Evolutionary conservation across 2,797 vertebrate genomes (phyloP).

Genomic region (Odontamblyopus lacepedii): DNA sequence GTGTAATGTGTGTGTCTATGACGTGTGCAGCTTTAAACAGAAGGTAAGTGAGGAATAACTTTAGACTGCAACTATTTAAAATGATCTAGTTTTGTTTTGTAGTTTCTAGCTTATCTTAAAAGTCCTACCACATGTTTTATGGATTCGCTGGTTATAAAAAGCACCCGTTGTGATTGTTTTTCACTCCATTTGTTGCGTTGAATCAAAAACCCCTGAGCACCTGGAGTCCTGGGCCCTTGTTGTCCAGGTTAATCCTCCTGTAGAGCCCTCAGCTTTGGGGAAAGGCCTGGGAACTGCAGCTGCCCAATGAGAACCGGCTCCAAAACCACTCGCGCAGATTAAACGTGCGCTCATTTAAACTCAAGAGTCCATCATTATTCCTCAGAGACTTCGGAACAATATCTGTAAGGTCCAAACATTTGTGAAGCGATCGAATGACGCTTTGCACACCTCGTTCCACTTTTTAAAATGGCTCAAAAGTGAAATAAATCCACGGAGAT

Average conservation of each 20-base stretch:
- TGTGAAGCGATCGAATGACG: no score
- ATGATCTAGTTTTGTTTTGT: no score
- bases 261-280: constrained; percentile 28
- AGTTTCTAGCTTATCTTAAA: no score
- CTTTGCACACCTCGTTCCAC: no score
- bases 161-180: not conserved
- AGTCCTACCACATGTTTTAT: not conserved
- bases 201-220: constrained; percentile 6
- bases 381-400: not conserved
- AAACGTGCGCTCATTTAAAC: not conserved
- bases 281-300: constrained; percentile 31
- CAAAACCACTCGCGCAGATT: not conserved
- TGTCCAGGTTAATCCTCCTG: constrained; percentile 19
- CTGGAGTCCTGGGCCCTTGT: constrained; percentile 2
- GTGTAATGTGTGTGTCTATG: no score
- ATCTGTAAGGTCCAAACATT: no score
- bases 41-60: no score
- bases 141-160: not conserved
- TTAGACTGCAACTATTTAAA: no score
- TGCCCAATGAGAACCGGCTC: not conserved
- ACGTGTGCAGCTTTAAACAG: no score
- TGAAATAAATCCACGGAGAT: no score
- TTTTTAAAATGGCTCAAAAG: no score
- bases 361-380: not conserved
- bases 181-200: not conserved